Conservation (phyloP, 37 sponge, comb jelly and placozoan genomes). For the Chondrosia reniformis region DNA sequence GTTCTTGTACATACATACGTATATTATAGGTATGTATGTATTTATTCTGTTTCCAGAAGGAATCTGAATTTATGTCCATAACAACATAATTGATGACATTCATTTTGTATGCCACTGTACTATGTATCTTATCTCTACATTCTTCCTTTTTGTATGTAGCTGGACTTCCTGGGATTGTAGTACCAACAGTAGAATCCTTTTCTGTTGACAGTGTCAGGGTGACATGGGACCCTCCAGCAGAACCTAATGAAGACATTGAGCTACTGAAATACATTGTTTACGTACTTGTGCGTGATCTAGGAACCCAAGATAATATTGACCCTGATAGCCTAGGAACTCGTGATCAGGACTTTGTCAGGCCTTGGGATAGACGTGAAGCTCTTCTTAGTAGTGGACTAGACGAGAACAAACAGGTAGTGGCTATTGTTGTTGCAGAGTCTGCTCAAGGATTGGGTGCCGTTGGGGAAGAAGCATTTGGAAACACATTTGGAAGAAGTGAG, state of each 20-base stretch:
- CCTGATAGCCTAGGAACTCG: neutral
- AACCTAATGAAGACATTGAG: conserved; percentile 20
- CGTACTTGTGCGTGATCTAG: neutral
- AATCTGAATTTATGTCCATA: too few relatives aligned
- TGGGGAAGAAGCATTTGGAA: neutral
- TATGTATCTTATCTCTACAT: too few relatives aligned
- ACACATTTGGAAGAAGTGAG: conserved; percentile 19
- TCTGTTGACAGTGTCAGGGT: neutral
- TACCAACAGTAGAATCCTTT: neutral
- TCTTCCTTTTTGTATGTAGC: neutral
- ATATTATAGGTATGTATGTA: too few relatives aligned
- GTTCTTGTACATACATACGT: too few relatives aligned
- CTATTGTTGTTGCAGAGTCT: neutral
- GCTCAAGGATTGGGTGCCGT: neutral
- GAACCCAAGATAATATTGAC: neutral
- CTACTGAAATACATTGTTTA: conserved; percentile 2
- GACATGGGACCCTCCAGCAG: conserved; percentile 19
- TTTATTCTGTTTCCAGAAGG: too few relatives aligned
- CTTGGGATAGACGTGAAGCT: neutral
- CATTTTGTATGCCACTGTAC: too few relatives aligned
- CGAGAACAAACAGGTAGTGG: neutral
- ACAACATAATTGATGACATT: too few relatives aligned
- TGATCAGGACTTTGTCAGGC: neutral
- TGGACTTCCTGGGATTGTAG: neutral
- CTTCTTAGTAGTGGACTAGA: neutral